Base-by-base conservation (phyloP, 2,797 vertebrate genomes). In the Choloepus didactylus region DNA sequence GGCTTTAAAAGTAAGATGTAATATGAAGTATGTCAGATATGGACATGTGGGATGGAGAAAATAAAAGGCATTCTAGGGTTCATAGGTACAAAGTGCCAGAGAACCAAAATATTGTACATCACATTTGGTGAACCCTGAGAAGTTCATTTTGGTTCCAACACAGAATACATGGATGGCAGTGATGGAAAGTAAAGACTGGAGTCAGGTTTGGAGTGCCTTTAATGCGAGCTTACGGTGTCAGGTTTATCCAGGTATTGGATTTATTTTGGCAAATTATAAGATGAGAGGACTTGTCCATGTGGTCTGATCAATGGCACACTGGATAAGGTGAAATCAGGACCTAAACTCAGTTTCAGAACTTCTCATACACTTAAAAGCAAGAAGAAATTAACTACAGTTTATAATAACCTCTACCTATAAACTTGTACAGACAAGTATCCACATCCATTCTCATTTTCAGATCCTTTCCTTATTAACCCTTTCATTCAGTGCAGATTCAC, bases 331-430 rank as follows among this genome's bases (percentile, higher is more conserved):
- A 87, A 87, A 75, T 62, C 14, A 62, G 82, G 29, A 75, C 19
- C 31, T 41, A 75, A 73, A 73, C 9, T 44, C 56, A 76, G n/a
- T 15, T 35, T 93, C 16, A 80, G 62, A 94, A 86, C 54, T 49
- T 44, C 23, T 88, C 49, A 67, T 35, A 31, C 21, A 75, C 67
- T 94, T 73, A 94, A 80, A 27, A 64, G 19, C 18, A 92, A 92
- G 29, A 88, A 38, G 19, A 92, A 85, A 69, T 76, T 31, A 70
- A 35, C 56, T 64, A 3, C 35, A 85, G 67, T 60, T 72, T 73
- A 96, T 51, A 25, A 79, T 38, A 72, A 69, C n/a, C 2, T 93
- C 60, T n/a, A 31, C 59, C 46, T 31, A 54, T 29, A 54, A 38
- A 51, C 41, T 62, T 14, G 29, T 8, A 66, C 46, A 3, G 3